Base-by-base conservation (phyloP, 2,113 vertebrate species). In the Apus apus region DNA sequence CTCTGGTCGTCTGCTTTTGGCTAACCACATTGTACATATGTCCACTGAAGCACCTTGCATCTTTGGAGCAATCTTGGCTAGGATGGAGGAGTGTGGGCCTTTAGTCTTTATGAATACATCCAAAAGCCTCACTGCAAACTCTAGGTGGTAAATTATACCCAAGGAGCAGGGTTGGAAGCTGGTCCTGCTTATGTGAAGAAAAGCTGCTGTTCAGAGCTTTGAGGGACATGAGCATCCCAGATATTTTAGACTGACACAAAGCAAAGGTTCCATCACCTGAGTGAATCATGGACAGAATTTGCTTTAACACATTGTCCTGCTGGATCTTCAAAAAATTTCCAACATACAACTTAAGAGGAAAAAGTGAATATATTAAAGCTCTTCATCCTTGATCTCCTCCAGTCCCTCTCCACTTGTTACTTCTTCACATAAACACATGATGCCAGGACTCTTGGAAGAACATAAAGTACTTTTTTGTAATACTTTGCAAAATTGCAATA, bases 11-110 rank as follows among this genome's bases (percentile, higher is more conserved):
- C 3, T 40, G 8, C 38, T 30, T 36, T 38, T 8, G 29, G 23
- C 56, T 51, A 10, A 27, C 53, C 20, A 13, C 17, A 1, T 9
- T 14, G 29, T 3, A 9, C 9, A 0, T 43, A 2, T 2, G 21
- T 34, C 80, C 58, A 13, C 26, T 51, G 71, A 23, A 50, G 48
- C 26, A 25, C 9, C 17, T 32, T 12, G 58, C n/a, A 38, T 36
- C 54, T 36, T 53, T 27, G 11, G 40, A 68, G 54, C 3, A 48
- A n/a, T 17, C 60, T 70, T n/a, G 8, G 12, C 38, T 23, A 56
- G 56, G 74, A 6, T 26, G 60, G 64, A 57, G 62, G 9, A 72
- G 15, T 16, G 11, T 21, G 22, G n/a, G 32, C 45, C 15, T 77
- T 51, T 16, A 36, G 3, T 29, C 22, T 87, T 71, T 26, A 32